Percentiles rank a stretch among this genome's conserved stretches.
These are phyloP conservation scores for Peromyscus californicus DNA, from an alignment of 2,113 vertebrate species.

Conservation along the genomic window DNA sequence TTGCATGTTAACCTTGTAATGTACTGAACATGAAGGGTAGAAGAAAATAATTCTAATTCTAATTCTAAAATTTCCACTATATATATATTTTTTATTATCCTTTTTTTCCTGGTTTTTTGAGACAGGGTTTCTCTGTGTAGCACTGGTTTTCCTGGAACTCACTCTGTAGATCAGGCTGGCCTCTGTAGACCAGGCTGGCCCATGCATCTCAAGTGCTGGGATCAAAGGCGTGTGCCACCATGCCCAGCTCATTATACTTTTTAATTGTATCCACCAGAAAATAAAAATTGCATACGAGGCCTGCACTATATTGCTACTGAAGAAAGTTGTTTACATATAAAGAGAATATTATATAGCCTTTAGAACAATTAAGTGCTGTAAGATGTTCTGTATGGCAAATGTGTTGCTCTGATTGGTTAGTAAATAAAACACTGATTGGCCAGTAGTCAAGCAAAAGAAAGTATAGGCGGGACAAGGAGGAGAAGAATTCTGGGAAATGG, in stretches of 20 bases:
- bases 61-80: background rate
- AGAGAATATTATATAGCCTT: background rate
- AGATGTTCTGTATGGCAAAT: too few relatives aligned
- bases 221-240: background rate
- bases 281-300: background rate
- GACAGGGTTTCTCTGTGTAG: background rate
- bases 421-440: too few relatives aligned
- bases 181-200: background rate
- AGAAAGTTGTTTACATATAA: background rate
- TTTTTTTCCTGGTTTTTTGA: background rate
- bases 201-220: background rate
- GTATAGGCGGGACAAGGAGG: too few relatives aligned
- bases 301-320: background rate
- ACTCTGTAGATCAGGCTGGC: background rate
- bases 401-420: too few relatives aligned
- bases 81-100: background rate
- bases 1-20: background rate
- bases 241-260: background rate
- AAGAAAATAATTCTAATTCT: background rate
- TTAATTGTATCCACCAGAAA: background rate
- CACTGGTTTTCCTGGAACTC: background rate
- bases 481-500: too few relatives aligned
- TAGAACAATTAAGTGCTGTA: background rate
- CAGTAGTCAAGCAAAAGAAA: too few relatives aligned
- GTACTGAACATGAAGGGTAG: background rate